Evolutionary conservation across 2,888 invertebrate species (phyloP), one percentile per base, ranked within the genome.

Genomic region (Halictus quadricinctus): DNA sequence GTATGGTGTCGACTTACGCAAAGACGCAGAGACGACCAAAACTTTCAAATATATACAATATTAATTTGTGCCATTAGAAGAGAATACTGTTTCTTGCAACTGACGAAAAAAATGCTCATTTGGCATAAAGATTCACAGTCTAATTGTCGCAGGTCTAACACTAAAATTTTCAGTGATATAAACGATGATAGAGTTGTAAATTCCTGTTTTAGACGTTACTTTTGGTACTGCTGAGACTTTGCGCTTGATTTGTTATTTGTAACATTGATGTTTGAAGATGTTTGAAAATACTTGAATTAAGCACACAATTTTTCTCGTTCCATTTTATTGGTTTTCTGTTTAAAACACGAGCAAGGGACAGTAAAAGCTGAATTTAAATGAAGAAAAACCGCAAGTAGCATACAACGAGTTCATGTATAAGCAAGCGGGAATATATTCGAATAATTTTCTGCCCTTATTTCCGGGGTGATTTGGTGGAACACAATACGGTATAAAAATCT

Each of bases 401-500:
- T 29, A 18, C 29, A 15, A 64, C 15, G 4, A 21, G 69, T 70
- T 70, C 21, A 12, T 43, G 41, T 70, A 43, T 41, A 70, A 70
- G n/a, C 70, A 43, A 58, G 10, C 46, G 18, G 60, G 29, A 48
- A 76, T 76, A 64, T 21, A 46, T 64, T 29, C 25, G 12, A 41
- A 25, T 41, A 21, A 77, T n/a, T 54, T 43, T 54, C 50, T n/a
- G 72, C 36, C 25, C n/a, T 60, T 54, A 50, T 64, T 54, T 8
- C 13, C 13, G 54, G 5, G 46, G 60, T n/a, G 50, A 78, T 83
- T 25, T 46, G 46, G 70, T 54, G 4, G 15, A 36, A 54, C 25
- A 48, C 70, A 25, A 54, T 43, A 43, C 7, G 58, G 58, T 54
- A 82, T 80, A 89, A 88, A 90, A 85, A 80, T 86, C 73, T 54